Percentiles rank a stretch among this genome's conserved stretches.
phyloP scores from a whole-genome alignment of 2,113 vertebrate genomes.

The Perca flavescens region DNA sequence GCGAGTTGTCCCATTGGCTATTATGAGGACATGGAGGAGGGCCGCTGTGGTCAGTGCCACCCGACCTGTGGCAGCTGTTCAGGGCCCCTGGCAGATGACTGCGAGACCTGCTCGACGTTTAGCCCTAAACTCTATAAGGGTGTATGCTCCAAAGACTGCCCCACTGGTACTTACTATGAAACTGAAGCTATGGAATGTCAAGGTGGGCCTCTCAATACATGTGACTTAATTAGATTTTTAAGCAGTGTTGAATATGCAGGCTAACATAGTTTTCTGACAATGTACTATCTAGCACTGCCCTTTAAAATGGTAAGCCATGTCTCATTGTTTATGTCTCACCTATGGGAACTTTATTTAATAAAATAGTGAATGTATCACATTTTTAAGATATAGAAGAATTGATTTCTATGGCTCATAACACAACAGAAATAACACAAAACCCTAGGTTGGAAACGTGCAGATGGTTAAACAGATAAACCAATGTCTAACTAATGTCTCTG shows the following conservation, averaged over 20 bases:
- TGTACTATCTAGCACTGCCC: neutral
- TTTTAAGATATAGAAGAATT: neutral
- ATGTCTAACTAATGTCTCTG: neutral
- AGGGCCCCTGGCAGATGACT: slow-evolving; percentile 82
- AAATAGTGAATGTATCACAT: neutral
- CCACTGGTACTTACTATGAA: slow-evolving; percentile 83
- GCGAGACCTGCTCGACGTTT: slow-evolving; percentile 80
- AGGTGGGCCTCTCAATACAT: slow-evolving; percentile 68
- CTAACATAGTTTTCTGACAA: neutral
- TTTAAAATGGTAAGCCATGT: neutral
- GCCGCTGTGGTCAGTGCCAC: slow-evolving; percentile 83
- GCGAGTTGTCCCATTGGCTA: slow-evolving; percentile 84
- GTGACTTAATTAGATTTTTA: neutral
- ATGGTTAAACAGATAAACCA: no score
- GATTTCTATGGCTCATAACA: neutral
- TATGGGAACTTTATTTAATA: neutral
- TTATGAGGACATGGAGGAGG: slow-evolving; percentile 86
- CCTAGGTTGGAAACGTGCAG: no score
- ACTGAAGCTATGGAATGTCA: slow-evolving; percentile 81
- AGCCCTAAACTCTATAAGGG: slow-evolving; percentile 85
- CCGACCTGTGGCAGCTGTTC: slow-evolving; percentile 83
- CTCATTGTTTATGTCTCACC: neutral
- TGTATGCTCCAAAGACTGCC: slow-evolving; percentile 80
- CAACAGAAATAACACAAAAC: neutral
- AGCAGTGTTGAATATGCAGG: neutral